Evolutionary conservation across 2,888 invertebrate species (phyloP).

Genomic region (Griposia aprilina): DNA sequence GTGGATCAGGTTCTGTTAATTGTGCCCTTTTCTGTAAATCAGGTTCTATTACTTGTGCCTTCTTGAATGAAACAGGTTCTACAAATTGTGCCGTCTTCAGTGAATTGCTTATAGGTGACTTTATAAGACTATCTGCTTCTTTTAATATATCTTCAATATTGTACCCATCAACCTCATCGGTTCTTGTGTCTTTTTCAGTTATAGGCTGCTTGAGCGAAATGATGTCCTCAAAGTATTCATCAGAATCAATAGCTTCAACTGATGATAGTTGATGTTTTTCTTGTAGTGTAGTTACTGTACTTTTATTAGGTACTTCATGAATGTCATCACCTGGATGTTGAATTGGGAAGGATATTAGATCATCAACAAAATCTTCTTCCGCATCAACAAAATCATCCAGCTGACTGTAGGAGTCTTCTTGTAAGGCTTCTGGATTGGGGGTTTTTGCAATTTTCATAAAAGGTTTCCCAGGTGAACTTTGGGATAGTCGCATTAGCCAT

Average conservation of each 20-base stretch:
- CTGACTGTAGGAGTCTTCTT: constrained; percentile 85
- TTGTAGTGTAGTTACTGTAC: constrained; percentile 18
- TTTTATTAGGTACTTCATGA: constrained; percentile 30
- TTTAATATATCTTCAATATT: constrained; percentile 49
- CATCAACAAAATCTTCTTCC: constrained; percentile 76
- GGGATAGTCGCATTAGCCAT: constrained; percentile 89
- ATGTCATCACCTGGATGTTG: constrained; percentile 56
- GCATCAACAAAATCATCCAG: constrained; percentile 76
- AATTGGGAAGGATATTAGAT: constrained; percentile 77
- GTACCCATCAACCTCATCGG: constrained; percentile 74
- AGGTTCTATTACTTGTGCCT: constrained; percentile 78
- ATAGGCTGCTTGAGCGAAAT: constrained; percentile 55
- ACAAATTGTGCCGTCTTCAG: constrained; percentile 78
- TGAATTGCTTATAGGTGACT: constrained; percentile 54
- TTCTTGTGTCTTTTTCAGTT: constrained; percentile 37
- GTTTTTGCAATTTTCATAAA: constrained; percentile 73
- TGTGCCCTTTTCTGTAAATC: constrained; percentile 72
- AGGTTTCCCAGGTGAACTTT: constrained; percentile 85
- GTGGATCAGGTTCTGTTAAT: constrained; percentile 76
- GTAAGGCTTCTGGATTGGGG: constrained; percentile 66
- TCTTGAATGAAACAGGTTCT: constrained; percentile 74
- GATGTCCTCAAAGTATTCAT: constrained; percentile 66
- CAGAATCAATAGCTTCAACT: constrained; percentile 45
- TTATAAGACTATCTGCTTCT: constrained; percentile 51
- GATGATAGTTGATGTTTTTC: constrained; percentile 1